A percentile compares a stretch with the other conserved stretches of the same genome.
phyloP scores from a whole-genome alignment of 2,888 invertebrate species.

The Trachelus tabidus region DNA sequence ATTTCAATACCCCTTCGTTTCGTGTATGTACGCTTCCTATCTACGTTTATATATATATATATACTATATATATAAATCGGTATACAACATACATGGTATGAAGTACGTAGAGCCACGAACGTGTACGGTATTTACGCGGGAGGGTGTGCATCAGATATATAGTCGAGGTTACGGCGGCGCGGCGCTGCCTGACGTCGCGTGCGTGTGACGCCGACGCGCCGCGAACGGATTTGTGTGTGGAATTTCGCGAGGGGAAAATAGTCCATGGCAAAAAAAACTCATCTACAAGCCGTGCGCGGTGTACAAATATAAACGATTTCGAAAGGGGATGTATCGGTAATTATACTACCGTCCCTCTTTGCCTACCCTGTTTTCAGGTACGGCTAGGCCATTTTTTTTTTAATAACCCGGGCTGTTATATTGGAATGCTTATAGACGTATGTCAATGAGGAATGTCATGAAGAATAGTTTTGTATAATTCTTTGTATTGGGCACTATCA shows the following conservation, averaged over 20 bases:
- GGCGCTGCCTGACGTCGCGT: constrained; percentile 1
- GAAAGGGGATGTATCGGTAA: background rate
- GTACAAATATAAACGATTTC: constrained; percentile 11
- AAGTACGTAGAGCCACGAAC: constrained; percentile 12
- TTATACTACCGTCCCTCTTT: background rate
- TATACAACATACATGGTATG: background rate
- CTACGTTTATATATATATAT: background rate
- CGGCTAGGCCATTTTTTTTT: background rate
- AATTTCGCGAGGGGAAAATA: constrained; percentile 27
- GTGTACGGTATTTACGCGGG: constrained; percentile 5
- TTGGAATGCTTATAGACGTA: background rate
- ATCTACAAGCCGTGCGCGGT: constrained; percentile 13
- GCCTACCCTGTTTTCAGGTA: background rate
- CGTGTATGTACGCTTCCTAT: background rate
- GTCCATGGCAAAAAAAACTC: constrained; percentile 30
- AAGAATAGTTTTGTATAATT: background rate
- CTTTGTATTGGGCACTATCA: background rate
- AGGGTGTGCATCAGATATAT: background rate
- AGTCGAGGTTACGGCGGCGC: constrained; percentile 1
- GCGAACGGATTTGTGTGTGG: background rate
- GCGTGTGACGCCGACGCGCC: background rate
- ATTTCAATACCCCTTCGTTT: constrained; percentile 55
- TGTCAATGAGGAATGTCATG: background rate
- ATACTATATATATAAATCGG: background rate
- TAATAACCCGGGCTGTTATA: background rate